Percentiles rank a stretch among this genome's conserved stretches.
Conservation (phyloP, 2,797 vertebrate species). For the Carduelis carduelis region DNA sequence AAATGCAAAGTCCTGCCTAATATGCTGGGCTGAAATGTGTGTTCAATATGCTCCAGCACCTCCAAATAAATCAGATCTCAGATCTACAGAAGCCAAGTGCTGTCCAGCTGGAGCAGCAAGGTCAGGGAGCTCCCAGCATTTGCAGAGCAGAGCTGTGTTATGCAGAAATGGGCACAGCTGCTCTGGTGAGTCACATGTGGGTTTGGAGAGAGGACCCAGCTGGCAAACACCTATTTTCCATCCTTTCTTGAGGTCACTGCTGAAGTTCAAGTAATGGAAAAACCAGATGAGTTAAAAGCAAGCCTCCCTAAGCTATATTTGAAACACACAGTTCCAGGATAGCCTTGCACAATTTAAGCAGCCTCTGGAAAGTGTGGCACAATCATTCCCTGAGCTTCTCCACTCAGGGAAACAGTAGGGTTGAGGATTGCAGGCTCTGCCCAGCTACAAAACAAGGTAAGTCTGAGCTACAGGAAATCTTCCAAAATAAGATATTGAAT, state of each 20-base stretch:
- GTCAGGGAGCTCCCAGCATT: not conserved
- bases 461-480: not conserved
- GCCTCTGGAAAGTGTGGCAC: not conserved
- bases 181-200: not conserved
- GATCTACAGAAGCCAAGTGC: not conserved
- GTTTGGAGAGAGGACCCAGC: not conserved
- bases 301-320: not conserved
- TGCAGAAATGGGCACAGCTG: not conserved
- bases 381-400: not conserved
- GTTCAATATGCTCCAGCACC: not conserved
- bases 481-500: not conserved
- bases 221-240: not conserved
- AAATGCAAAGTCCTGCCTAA: not conserved
- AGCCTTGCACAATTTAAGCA: not conserved
- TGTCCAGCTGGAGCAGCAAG: not conserved
- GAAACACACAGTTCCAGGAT: not conserved
- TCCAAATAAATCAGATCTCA: not conserved
- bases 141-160: not conserved
- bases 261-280: not conserved
- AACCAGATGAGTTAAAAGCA: not conserved
- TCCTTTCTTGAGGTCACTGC: not conserved
- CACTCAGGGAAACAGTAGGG: fast-evolving
- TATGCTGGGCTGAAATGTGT: not conserved
- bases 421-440: fast-evolving
- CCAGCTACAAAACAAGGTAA: not conserved